Base-by-base conservation (phyloP, 2,797 vertebrate genomes). In the Aphelocoma californica region DNA sequence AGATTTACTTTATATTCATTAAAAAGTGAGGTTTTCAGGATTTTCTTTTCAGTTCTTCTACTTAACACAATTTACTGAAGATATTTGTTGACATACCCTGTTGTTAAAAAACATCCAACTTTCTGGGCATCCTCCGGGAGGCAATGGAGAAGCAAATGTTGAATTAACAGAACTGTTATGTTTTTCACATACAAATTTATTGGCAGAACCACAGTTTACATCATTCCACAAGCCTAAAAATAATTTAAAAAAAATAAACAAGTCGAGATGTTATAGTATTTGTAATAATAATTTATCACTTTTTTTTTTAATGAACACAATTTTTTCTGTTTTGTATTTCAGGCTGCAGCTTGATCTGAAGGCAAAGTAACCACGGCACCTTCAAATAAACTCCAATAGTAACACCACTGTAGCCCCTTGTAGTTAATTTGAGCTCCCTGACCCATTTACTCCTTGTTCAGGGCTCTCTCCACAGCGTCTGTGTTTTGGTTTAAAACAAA, bases 161-260 rank as follows among this genome's bases (percentile, higher is more conserved):
- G 81, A 66, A 40, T 93, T 92, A 62, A 62, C 56, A 62, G 92
- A 84, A 88, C 62, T 93, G n/a, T 84, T 95, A 17, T 62, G 51
- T 45, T 91, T 96, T 95, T 96, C 94, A 86, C 95, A 93, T 36
- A 92, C 1, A 38, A 95, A 96, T 75, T 67, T 83, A 72, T 88
- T 81, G 20, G 36, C 6, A 32, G 54, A 72, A 29, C 86, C 80
- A 62, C 96, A 97, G 62, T 86, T 95, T 62, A 93, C 14, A 44
- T 96, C 96, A 70, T 84, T 86, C 94, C 96, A 95, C 34, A 95
- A 56, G 12, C 96, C 96, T 97, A 57, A 57, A 65, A 83, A 50
- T 20, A 36, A 26, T 56, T 40, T 19, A 58, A 36, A 65, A 65
- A 36, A 65, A 5, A 66, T 48, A 71, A 85, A 21, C 8, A 74